Evolutionary conservation across 2,797 vertebrate species (phyloP).

Genomic region (Enteromius argenteus): DNA sequence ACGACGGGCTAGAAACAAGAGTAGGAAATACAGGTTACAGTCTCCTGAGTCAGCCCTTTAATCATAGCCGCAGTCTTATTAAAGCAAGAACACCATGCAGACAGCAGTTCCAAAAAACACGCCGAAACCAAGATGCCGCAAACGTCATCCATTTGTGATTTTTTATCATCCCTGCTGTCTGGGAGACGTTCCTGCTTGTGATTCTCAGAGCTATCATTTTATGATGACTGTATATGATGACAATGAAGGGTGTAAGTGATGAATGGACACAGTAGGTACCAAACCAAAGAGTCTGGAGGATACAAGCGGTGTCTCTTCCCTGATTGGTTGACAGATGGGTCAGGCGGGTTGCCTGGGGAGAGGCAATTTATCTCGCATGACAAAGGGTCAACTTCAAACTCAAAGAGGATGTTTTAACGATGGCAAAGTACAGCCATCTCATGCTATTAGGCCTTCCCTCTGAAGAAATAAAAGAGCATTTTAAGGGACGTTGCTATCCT

Average conservation of each 20-base stretch:
- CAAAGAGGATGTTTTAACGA: slow-evolving; percentile 53
- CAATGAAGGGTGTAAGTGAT: slow-evolving; percentile 26
- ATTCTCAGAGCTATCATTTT: slow-evolving; percentile 13
- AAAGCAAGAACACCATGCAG: slow-evolving; percentile 24
- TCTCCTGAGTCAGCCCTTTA: slow-evolving; percentile 54
- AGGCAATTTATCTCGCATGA: slow-evolving; percentile 63
- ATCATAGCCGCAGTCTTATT: slow-evolving; percentile 47
- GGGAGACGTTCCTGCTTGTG: neutral
- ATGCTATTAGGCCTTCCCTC: slow-evolving; percentile 43
- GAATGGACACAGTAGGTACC: slow-evolving; percentile 26
- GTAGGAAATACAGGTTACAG: slow-evolving; percentile 51
- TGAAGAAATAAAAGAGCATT: slow-evolving; percentile 40
- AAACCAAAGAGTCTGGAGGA: slow-evolving; percentile 27
- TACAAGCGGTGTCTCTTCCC: slow-evolving; percentile 26
- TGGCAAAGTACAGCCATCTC: slow-evolving; percentile 42
- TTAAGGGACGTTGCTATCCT: slow-evolving; percentile 43
- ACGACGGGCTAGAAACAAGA: slow-evolving; percentile 38
- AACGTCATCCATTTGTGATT: neutral
- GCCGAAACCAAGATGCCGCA: neutral
- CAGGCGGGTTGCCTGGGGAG: slow-evolving; percentile 52
- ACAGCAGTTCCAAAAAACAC: neutral
- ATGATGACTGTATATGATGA: slow-evolving; percentile 34
- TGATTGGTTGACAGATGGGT: slow-evolving; percentile 58
- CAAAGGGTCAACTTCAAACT: slow-evolving; percentile 59
- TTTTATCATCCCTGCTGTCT: slow-evolving; percentile 8